phyloP scores from a whole-genome alignment of 2,797 vertebrate genomes.

The Coluber constrictor region DNA sequence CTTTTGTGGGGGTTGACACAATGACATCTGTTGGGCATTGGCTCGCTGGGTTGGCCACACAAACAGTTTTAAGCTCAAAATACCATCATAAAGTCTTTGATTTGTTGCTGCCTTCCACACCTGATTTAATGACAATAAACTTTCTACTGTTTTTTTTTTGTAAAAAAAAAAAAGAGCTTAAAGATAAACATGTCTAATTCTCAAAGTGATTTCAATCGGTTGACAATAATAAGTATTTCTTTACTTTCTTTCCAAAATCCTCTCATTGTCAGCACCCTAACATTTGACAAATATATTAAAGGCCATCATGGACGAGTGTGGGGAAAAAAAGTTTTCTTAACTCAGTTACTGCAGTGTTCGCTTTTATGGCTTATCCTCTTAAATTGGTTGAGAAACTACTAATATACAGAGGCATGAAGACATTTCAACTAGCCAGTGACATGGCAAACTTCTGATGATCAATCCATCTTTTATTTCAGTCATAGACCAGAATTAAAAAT shows the following conservation, averaged over 20 bases:
- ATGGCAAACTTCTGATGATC: constrained; percentile 29
- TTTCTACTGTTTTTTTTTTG: neutral
- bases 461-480: constrained; percentile 1
- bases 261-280: neutral
- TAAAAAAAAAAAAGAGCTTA: neutral
- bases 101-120: neutral
- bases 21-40: neutral
- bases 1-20: neutral
- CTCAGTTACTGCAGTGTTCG: fast-evolving
- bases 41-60: neutral
- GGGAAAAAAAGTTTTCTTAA: neutral
- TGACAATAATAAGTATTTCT: neutral
- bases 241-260: neutral
- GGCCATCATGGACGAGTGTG: neutral
- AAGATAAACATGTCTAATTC: neutral
- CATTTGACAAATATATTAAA: constrained; percentile 20
- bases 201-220: neutral
- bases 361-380: neutral
- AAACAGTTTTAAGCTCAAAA: neutral
- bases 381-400: neutral
- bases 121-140: neutral
- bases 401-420: neutral
- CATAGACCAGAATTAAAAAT: neutral
- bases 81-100: neutral
- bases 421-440: neutral